Conservation (phyloP, 2,888 invertebrate genomes). For the Cryptus viduatorius region DNA sequence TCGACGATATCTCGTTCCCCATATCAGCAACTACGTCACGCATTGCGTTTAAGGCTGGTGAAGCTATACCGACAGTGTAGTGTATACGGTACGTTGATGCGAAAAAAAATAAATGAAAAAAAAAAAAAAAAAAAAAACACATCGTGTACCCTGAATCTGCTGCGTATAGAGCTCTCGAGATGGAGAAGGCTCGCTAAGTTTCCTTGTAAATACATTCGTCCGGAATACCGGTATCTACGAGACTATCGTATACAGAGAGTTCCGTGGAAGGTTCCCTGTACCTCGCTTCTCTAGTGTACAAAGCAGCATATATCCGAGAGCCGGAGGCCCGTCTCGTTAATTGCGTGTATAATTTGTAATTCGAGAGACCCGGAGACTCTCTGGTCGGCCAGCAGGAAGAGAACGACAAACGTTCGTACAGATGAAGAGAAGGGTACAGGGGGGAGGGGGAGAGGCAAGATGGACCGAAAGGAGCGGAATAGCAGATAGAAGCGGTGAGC, state of each 20-base stretch:
- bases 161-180: constrained; percentile 52
- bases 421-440: too few species aligned
- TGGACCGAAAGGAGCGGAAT: neutral
- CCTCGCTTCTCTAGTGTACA: neutral
- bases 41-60: constrained; percentile 71
- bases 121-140: constrained; percentile 47
- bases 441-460: too few species aligned
- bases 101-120: constrained; percentile 41
- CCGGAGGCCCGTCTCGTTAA: constrained; percentile 74
- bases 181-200: constrained; percentile 65
- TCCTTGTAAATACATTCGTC: constrained; percentile 71
- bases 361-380: constrained; percentile 69
- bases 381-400: constrained; percentile 50
- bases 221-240: constrained; percentile 71
- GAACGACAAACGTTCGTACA: constrained; percentile 20
- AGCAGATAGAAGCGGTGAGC: constrained; percentile 51
- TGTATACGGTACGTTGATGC: constrained; percentile 59
- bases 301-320: constrained; percentile 59
- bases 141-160: constrained; percentile 47
- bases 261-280: constrained; percentile 73
- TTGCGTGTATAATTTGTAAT: constrained; percentile 79
- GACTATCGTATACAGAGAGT: constrained; percentile 15
- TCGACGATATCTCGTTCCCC: constrained; percentile 50
- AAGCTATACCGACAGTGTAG: constrained; percentile 34
- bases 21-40: constrained; percentile 62